Evolutionary conservation across 1,140 invertebrate species (phyloP).

Genomic region (Penaeus vannamei): DNA sequence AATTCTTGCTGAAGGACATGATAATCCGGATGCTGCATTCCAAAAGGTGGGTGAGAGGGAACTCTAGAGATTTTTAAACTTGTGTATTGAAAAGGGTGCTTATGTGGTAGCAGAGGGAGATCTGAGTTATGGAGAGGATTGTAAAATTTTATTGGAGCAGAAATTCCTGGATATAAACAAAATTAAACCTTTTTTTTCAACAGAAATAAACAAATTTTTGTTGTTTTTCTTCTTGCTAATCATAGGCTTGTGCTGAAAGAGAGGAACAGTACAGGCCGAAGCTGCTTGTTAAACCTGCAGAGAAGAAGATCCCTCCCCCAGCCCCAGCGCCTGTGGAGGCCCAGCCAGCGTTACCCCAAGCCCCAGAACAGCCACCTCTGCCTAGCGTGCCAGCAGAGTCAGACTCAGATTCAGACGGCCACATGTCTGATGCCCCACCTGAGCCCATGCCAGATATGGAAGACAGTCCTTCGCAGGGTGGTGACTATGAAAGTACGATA

Average conservation of each 20-base stretch:
- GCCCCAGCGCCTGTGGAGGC: conserved; percentile 34
- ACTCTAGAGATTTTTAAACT: no score
- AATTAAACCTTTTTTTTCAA: not conserved
- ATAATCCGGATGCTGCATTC: conserved; percentile 86
- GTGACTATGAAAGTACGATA: conserved; percentile 2
- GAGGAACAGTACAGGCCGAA: conserved; percentile 88
- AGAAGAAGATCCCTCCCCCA: conserved; percentile 45
- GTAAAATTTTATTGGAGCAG: not conserved
- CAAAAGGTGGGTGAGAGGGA: conserved; percentile 76
- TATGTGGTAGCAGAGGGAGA: not conserved
- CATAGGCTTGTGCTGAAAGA: conserved; percentile 80
- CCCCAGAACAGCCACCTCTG: conserved; percentile 41
- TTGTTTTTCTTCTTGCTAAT: conserved; percentile 45
- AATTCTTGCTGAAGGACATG: conserved; percentile 84
- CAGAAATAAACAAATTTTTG: not conserved
- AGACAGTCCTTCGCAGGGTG: conserved; percentile 47
- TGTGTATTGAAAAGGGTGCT: not conserved
- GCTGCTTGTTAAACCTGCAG: conserved; percentile 69
- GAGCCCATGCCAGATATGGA: conserved; percentile 51
- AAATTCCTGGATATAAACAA: not conserved
- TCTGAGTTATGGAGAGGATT: not conserved
- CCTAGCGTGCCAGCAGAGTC: conserved; percentile 19
- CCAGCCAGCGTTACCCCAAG: conserved; percentile 48
- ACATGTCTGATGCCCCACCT: conserved; percentile 51
- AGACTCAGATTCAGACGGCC: conserved; percentile 53